Evolutionary conservation across 2,888 invertebrate genomes (phyloP), one percentile per base, ranked within the genome.

Genomic region (Xanthorhoe spadicearia): DNA sequence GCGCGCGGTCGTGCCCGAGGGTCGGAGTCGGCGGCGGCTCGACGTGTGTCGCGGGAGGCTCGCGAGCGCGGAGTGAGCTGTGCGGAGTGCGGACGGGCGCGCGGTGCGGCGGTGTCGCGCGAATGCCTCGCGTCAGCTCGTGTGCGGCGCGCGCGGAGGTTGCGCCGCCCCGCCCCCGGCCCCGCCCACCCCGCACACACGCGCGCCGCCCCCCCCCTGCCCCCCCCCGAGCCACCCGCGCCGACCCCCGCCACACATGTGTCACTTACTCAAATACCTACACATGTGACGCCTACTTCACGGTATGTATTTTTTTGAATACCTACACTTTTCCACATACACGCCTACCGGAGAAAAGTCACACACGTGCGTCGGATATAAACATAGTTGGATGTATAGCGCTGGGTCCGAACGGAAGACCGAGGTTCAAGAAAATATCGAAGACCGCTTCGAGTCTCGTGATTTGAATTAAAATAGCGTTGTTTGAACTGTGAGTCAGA

Each of bases 201-300:
- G 75, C 75, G 71, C 78, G 76, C 77, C 76, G 15, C 8, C 76
- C 68, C 74, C 67, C 75, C 77, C 59, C 77, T 75, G 15, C 8
- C 76, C 68, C 74, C 67, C 75, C 77, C 59, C 56, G 69, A 72
- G 76, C 77, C 76, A 74, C 80, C 74, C 79, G 74, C 82, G n/a
- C 77, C 75, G 23, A 75, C 78, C 76, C 81, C 76, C 73, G 64
- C 69, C 77, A 79, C 85, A 86, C 86, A 85, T 84, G 84, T 87
- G 89, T 85, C 90, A 88, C 90, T 86, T 81, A 81, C 82, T 76
- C 68, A 77, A 77, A 85, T 89, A 89, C 89, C 87, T 85, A 88
- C 88, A 89, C 81, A 88, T 86, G 89, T 89, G 89, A 91, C 92
- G 90, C 92, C 90, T 89, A 84, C 90, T 86, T 76, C 84, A 82